A percentile compares a stretch with the other conserved stretches of the same genome.
phyloP scores from a whole-genome alignment of 2,888 invertebrate genomes.

The Plebejus anna region DNA sequence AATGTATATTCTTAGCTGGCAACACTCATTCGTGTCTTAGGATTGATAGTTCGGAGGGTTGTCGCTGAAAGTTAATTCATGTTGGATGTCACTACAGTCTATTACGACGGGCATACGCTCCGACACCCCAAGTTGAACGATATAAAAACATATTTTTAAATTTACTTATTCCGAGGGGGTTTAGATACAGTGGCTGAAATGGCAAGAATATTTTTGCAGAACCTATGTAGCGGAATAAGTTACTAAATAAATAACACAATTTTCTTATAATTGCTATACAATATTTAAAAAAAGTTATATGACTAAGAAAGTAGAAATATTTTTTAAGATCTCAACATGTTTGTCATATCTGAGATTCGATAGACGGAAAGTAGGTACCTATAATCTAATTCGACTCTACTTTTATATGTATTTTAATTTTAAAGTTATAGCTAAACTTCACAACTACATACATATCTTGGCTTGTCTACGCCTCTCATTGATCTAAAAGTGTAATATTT shows the following conservation, averaged over 20 bases:
- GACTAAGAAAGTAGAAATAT: too few relatives aligned
- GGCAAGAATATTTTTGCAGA: background rate
- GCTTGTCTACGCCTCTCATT: too few relatives aligned
- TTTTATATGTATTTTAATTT: too few relatives aligned
- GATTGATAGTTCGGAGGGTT: slow-evolving; percentile 68
- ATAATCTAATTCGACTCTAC: too few relatives aligned
- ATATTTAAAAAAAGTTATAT: too few relatives aligned
- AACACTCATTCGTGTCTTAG: slow-evolving; percentile 55
- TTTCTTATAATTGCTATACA: too few relatives aligned
- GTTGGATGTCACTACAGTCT: slow-evolving; percentile 74
- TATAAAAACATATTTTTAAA: slow-evolving; percentile 10
- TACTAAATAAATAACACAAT: background rate
- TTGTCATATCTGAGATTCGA: too few relatives aligned
- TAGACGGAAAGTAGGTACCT: too few relatives aligned
- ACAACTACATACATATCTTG: too few relatives aligned
- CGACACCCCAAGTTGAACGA: slow-evolving; percentile 42
- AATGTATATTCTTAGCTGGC: background rate
- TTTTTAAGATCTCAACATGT: too few relatives aligned
- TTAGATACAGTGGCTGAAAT: background rate
- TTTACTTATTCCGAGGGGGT: background rate
- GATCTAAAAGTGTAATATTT: background rate
- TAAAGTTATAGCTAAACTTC: too few relatives aligned
- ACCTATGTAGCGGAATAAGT: background rate
- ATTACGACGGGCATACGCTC: slow-evolving; percentile 64
- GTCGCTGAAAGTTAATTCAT: slow-evolving; percentile 73